Conservation (phyloP, 2,797 vertebrate species). For the Fistularia commersonii region DNA sequence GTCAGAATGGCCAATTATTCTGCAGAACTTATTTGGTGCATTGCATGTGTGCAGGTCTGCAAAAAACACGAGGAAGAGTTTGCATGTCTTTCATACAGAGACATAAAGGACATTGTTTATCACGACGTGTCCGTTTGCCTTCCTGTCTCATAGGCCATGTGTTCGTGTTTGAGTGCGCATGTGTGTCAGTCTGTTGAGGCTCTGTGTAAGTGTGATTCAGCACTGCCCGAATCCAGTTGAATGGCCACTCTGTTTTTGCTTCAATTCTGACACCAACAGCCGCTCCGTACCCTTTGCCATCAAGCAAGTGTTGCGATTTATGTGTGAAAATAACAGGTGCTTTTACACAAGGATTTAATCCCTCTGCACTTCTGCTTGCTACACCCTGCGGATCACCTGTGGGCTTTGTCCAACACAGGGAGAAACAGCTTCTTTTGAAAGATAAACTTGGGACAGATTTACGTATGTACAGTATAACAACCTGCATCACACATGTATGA, state of each 20-base stretch:
- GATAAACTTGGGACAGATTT: not conserved
- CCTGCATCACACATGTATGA: too few species aligned
- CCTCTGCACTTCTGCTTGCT: slow-evolving; percentile 27
- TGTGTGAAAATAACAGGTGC: slow-evolving; percentile 76
- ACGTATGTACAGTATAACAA: too few species aligned
- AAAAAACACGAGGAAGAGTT: slow-evolving; percentile 20
- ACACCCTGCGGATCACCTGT: slow-evolving; percentile 56
- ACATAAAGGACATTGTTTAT: slow-evolving; percentile 27
- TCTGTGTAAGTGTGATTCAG: slow-evolving; percentile 56
- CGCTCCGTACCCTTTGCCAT: slow-evolving; percentile 53
- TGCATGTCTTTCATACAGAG: slow-evolving; percentile 20
- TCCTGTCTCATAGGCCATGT: slow-evolving; percentile 42
- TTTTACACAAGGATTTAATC: slow-evolving; percentile 51
- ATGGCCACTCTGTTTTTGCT: slow-evolving; percentile 66
- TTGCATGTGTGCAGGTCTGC: slow-evolving; percentile 20
- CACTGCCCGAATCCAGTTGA: slow-evolving; percentile 51
- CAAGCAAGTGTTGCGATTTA: slow-evolving; percentile 67
- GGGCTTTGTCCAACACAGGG: slow-evolving; percentile 7
- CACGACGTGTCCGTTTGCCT: slow-evolving; percentile 56
- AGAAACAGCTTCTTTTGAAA: too few species aligned
- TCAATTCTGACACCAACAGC: slow-evolving; percentile 58
- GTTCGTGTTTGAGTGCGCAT: slow-evolving; percentile 18
- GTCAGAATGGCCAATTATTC: slow-evolving; percentile 47
- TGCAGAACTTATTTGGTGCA: too few species aligned
- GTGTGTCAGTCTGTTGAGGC: slow-evolving; percentile 40